These are phyloP conservation scores for Limnodromus scolopaceus DNA, from an alignment of 2,797 vertebrate genomes.

Conservation along the genomic window DNA sequence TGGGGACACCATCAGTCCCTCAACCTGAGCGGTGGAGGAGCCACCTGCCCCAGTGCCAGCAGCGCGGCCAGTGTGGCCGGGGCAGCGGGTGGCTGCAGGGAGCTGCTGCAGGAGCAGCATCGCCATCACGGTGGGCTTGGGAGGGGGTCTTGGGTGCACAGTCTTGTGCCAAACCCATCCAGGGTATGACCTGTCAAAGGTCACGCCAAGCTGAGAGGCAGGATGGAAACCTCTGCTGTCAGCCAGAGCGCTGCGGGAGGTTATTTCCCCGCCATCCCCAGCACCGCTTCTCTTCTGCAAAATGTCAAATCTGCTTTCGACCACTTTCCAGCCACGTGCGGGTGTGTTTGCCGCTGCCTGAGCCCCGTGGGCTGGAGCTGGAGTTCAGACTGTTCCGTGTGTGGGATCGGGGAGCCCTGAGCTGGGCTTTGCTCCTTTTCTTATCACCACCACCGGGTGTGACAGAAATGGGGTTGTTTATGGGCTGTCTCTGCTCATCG, in stretches of 20 bases:
- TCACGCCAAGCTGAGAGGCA: not conserved
- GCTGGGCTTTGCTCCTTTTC: not conserved
- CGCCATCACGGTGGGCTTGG: rapidly evolving
- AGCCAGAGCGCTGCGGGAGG: not conserved
- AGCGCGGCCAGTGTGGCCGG: not conserved
- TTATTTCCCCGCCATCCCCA: not conserved
- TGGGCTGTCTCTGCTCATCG: not conserved
- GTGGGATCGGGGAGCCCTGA: rapidly evolving
- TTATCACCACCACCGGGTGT: not conserved
- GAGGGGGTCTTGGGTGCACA: not conserved
- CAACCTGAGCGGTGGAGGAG: too few species aligned
- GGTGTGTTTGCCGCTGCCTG: not conserved
- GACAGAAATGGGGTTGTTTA: not conserved
- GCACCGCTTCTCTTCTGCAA: not conserved
- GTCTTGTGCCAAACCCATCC: not conserved
- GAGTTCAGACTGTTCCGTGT: not conserved
- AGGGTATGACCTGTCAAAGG: not conserved
- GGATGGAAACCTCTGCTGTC: not conserved
- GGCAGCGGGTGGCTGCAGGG: not conserved
- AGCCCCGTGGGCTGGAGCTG: not conserved
- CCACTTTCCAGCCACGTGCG: rapidly evolving
- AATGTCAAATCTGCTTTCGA: not conserved
- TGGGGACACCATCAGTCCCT: not conserved
- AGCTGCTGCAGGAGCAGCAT: not conserved
- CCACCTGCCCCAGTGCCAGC: not conserved